phyloP scores from a whole-genome alignment of 2,888 invertebrate genomes.

The Cataglyphis albicans region DNA sequence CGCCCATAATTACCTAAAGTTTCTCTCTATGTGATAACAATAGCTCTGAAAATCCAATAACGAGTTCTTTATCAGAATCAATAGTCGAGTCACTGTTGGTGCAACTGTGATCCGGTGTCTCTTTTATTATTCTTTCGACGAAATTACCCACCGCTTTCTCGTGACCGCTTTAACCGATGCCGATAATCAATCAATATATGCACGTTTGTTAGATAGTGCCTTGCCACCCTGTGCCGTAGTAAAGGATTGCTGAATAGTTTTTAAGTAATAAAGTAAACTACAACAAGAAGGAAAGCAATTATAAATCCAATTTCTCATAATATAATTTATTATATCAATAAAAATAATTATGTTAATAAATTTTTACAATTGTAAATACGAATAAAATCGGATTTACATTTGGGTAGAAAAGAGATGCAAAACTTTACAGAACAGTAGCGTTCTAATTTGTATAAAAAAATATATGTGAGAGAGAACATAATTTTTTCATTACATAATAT shows the following conservation, averaged over 20 bases:
- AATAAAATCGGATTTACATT: not conserved
- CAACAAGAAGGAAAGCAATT: slow-evolving; percentile 17
- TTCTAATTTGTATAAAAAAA: not conserved
- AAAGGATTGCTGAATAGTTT: slow-evolving; percentile 17
- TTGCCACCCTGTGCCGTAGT: slow-evolving; percentile 13
- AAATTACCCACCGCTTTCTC: slow-evolving; percentile 31
- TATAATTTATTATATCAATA: not conserved
- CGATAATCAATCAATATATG: slow-evolving; percentile 28
- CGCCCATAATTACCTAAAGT: slow-evolving; percentile 28
- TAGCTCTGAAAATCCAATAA: not conserved
- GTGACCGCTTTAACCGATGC: not conserved
- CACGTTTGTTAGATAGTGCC: slow-evolving; percentile 44
- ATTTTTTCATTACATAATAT: not conserved
- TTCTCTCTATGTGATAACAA: not conserved
- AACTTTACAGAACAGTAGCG: not conserved
- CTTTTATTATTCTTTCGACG: slow-evolving; percentile 29
- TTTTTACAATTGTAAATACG: not conserved
- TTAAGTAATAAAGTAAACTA: slow-evolving; percentile 31
- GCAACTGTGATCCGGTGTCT: slow-evolving; percentile 28
- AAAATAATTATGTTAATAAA: not conserved
- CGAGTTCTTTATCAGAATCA: not conserved
- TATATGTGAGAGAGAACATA: not conserved
- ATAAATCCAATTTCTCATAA: not conserved
- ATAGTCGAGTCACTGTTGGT: slow-evolving; percentile 15
- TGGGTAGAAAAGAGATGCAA: not conserved